These are phyloP conservation scores for Verasper variegatus DNA, from an alignment of 2,113 vertebrate genomes.

Conservation along the genomic window DNA sequence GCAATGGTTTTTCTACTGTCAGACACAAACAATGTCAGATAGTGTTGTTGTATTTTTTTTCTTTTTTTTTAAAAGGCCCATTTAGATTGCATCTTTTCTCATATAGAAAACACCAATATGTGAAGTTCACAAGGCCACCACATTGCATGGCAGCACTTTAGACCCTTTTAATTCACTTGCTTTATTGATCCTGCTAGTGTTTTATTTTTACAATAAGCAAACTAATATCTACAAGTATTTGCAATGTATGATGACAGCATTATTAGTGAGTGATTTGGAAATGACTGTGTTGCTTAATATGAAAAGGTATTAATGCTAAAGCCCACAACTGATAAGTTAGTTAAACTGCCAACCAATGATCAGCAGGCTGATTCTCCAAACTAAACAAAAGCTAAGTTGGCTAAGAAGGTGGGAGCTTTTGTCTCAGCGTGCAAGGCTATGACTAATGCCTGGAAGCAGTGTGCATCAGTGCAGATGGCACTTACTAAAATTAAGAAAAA, in stretches of 20 bases:
- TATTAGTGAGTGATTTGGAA: too few species aligned
- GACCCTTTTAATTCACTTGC: neutral
- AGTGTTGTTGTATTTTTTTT: neutral
- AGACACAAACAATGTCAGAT: conserved; percentile 13
- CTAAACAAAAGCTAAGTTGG: neutral
- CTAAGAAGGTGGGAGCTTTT: neutral
- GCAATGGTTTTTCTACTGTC: conserved; percentile 8
- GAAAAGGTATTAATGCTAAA: too few species aligned
- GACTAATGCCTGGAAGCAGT: neutral
- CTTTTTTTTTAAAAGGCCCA: neutral
- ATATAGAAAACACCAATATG: too few species aligned
- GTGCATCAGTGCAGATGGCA: neutral
- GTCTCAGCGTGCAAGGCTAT: neutral
- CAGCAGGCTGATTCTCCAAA: neutral
- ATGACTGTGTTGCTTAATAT: too few species aligned
- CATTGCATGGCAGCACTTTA: neutral
- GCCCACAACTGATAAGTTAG: too few species aligned
- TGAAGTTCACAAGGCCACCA: neutral
- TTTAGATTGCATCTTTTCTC: neutral
- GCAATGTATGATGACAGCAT: too few species aligned
- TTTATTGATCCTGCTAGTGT: neutral
- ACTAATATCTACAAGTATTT: neutral
- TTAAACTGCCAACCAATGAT: too few species aligned
- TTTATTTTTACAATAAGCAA: neutral
- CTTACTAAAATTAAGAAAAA: neutral